Conservation (phyloP, 2,797 vertebrate species). For the Perodicticus potto region DNA sequence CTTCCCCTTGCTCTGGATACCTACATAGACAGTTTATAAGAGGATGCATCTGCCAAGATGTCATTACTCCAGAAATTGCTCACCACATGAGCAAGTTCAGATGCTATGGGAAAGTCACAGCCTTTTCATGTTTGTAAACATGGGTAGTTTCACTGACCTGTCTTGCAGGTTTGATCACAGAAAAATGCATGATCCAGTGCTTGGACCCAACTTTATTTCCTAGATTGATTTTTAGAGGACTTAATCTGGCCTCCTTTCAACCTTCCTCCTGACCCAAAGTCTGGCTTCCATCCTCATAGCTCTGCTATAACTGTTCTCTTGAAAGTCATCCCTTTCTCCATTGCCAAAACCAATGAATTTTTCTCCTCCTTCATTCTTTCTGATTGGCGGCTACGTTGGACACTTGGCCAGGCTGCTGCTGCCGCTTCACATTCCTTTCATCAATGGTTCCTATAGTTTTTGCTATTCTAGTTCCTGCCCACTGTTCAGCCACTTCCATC, state of each 20-base stretch:
- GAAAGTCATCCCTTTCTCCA: background rate
- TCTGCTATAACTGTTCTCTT: background rate
- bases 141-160: background rate
- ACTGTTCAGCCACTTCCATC: background rate
- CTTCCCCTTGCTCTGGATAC: background rate
- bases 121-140: conserved; percentile 1
- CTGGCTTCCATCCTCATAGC: background rate
- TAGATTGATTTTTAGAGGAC: conserved; percentile 55
- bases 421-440: background rate
- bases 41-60: background rate
- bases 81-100: background rate
- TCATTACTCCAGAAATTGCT: background rate
- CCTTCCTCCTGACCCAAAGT: background rate
- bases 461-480: background rate
- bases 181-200: conserved; percentile 8
- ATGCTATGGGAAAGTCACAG: background rate
- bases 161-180: conserved; percentile 16
- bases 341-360: conserved; percentile 37
- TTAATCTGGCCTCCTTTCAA: conserved; percentile 52
- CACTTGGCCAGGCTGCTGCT: background rate
- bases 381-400: background rate
- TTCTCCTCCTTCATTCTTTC: background rate
- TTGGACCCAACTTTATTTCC: conserved; percentile 28
- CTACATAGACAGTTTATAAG: background rate
- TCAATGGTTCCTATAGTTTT: background rate